Base-by-base conservation (phyloP, 2,888 invertebrate genomes). In the Pyrrhosoma nymphula region DNA sequence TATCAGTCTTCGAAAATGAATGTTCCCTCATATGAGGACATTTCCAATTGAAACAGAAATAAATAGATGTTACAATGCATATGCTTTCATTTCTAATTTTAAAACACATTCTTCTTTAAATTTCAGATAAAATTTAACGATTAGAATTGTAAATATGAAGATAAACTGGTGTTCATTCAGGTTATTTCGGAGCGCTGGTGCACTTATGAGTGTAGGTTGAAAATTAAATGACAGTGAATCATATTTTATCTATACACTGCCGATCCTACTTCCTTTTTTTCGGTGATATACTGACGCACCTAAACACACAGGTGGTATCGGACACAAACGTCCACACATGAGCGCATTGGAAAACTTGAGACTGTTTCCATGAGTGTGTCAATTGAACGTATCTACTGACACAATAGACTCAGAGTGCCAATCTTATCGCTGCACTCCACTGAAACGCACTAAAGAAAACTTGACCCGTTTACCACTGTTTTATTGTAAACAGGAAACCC, bases 401-500 rank as follows among this genome's bases (percentile, higher is more conserved):
- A 35, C 82, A 35, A 82, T 82, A 18, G 30, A 82, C 82, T 82
- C 82, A 35, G 30, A 6, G 30, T 16, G 16, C 8, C 82, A 30
- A 16, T 82, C 82, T 82, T 82, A 82, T 82, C 82, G 82, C n/a
- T 35, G 14, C 16, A 35, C 82, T 82, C 18, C 82, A 82, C 82
- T 35, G 82, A 35, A 82, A 82, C 82, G 26, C 82, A 26, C 82
- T 35, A 16, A 82, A 82, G 82, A 82, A 82, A 82, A 35, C n/a
- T 10, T n/a, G 26, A 69, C 82, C 82, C 82, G 35, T 35, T 82
- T 35, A 35, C 82, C 82, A 35, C 69, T 69, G 47, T 47, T 23
- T 82, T 82, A 35, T 35, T 82, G 82, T 82, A 82, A 82, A 82
- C 82, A 82, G 82, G 82, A 82, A 82, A 82, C 82, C 30, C 82